Percentiles rank a stretch among this genome's conserved stretches.
Evolutionary conservation across 2,113 vertebrate genomes (phyloP).

Genomic region (Megalops atlanticus): DNA sequence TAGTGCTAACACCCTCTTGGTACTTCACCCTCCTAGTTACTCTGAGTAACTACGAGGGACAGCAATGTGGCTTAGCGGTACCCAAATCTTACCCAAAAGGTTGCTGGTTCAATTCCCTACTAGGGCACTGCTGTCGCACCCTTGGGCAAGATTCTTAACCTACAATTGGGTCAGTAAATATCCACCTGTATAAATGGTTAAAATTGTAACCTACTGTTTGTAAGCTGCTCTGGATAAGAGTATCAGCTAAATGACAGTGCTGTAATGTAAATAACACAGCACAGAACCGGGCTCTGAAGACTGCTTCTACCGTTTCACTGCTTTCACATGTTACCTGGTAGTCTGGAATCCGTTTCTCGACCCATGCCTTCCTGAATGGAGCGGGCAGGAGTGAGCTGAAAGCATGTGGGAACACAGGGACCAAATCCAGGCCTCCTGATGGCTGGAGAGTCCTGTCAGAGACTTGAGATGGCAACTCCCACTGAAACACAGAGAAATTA

Average conservation of each 20-base stretch:
- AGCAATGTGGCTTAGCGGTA: too few species aligned
- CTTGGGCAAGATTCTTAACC: background rate
- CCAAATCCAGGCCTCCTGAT: conserved; percentile 70
- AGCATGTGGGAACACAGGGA: conserved; percentile 73
- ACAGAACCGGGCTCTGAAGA: too few species aligned
- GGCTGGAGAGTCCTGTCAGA: conserved; percentile 70
- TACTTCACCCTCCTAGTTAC: too few species aligned
- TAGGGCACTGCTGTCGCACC: background rate
- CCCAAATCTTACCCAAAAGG: background rate
- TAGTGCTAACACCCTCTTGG: too few species aligned
- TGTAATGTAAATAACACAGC: too few species aligned
- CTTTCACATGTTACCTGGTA: conserved; percentile 81
- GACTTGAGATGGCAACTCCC: conserved; percentile 70
- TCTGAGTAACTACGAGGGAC: too few species aligned
- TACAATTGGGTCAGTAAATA: background rate
- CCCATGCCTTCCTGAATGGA: conserved; percentile 72
- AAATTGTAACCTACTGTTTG: background rate
- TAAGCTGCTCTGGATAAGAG: background rate
- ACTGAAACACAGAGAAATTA: conserved; percentile 59
- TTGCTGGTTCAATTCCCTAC: background rate
- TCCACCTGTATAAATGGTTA: background rate
- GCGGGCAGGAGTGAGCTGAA: conserved; percentile 62
- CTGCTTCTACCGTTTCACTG: too few species aligned
- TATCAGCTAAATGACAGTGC: background rate
- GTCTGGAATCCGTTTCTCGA: conserved; percentile 73